Evolutionary conservation across 2,113 vertebrate genomes (phyloP), one percentile per base, ranked within the genome.

Genomic region (Leiothrix lutea): DNA sequence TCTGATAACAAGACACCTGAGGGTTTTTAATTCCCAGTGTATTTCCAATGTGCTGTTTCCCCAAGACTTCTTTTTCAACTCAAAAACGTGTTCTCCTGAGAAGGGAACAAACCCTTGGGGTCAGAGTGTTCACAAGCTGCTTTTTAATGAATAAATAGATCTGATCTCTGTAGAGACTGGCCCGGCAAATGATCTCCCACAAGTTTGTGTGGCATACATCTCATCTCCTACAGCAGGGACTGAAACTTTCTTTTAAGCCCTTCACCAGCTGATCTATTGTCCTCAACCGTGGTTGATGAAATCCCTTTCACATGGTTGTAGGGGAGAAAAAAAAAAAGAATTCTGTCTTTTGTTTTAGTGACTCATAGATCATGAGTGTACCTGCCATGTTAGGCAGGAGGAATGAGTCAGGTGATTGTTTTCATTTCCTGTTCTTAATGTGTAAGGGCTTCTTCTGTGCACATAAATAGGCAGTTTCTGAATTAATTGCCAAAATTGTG

Each of bases 271-370:
- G 54, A 72, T 80, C 8, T 33, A 5, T 26, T 14, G n/a, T 69
- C 31, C 29, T 81, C 17, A 38, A 15, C 21, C n/a, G 6, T 4
- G 29, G 15, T 18, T 40, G 11, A 47, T 86, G 29, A 79, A 71
- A 78, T 57, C 69, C 33, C 38, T 53, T 20, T 53, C 12, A n/a
- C 0, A 7, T 7, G 6, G 23, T 51, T 35, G 12, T 20, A 38
- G 33, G 26, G 3, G 4, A 19, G 5, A 6, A 44, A 57, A 28
- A 44, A 5, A 28, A 38, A 5, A 0, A 2, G 0, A 51, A 56
- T 31, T 71, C 18, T 64, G 5, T 26, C 26, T 67, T 75, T 51
- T n/a, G 13, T 80, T 94, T 67, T 7, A 31, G 18, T 38, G 36
- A 21, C 21, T 78, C n/a, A 29, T 31, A 45, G n/a, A 19, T 64